phyloP scores from a whole-genome alignment of 1,140 invertebrate species.

The Elymnias hypermnestra region DNA sequence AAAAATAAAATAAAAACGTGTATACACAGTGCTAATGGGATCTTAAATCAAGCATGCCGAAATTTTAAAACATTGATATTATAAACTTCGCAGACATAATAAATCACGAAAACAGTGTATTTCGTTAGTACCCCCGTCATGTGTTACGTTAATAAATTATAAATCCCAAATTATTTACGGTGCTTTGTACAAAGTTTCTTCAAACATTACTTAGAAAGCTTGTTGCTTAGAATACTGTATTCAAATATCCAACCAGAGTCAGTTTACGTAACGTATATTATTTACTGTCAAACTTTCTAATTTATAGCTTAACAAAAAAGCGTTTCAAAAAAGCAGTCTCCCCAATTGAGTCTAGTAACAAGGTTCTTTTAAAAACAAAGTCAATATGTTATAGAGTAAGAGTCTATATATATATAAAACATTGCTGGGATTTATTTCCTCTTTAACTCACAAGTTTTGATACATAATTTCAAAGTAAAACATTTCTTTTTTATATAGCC shows the following conservation, averaged over 20 bases:
- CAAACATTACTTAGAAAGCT: slow-evolving; percentile 1
- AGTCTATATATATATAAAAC: too few species aligned
- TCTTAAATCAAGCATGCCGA: not conserved
- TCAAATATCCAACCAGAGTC: not conserved
- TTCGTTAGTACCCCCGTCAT: not conserved
- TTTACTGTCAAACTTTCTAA: slow-evolving; percentile 6
- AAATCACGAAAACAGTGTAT: slow-evolving; percentile 3
- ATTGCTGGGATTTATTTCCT: too few species aligned
- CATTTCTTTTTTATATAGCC: too few species aligned
- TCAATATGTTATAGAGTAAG: too few species aligned
- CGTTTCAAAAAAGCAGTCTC: not conserved
- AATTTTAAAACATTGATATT: slow-evolving; percentile 3
- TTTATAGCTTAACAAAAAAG: not conserved
- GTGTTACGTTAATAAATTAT: not conserved
- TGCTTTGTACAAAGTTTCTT: slow-evolving; percentile 3
- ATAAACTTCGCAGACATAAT: slow-evolving; percentile 1
- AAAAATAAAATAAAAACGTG: not conserved
- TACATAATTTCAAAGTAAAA: too few species aligned
- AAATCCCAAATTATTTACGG: not conserved
- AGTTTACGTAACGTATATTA: slow-evolving; percentile 4
- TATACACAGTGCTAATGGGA: slow-evolving; percentile 7
- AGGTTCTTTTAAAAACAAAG: too few species aligned
- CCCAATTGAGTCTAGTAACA: not conserved
- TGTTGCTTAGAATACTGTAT: not conserved
- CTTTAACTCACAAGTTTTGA: too few species aligned